Percentiles rank a stretch among this genome's conserved stretches.
Evolutionary conservation across 2,888 invertebrate genomes (phyloP).

Genomic region (Dynastes hyllus): DNA sequence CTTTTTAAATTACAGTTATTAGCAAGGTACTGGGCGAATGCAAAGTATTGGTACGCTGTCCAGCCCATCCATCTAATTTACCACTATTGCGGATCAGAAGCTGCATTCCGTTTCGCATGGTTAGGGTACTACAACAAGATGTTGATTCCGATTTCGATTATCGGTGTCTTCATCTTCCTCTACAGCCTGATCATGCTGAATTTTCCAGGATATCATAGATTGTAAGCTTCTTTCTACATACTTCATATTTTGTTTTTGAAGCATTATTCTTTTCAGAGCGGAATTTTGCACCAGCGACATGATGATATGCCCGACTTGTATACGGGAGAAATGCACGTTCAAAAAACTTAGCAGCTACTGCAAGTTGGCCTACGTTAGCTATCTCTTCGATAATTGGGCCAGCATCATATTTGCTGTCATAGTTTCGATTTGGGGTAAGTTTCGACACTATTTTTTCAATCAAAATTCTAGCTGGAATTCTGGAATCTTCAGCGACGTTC

Average conservation of each 20-base stretch:
- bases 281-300: constrained; percentile 64
- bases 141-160: constrained; percentile 70
- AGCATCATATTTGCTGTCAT: constrained; percentile 63
- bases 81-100: constrained; percentile 74
- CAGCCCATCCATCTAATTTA: constrained; percentile 77
- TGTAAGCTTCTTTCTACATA: constrained; percentile 48
- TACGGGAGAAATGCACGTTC: constrained; percentile 72
- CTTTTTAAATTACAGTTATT: constrained; percentile 3
- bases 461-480: constrained; percentile 41
- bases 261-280: constrained; percentile 56
- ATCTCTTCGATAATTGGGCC: constrained; percentile 66
- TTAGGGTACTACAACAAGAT: constrained; percentile 74
- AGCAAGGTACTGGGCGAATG: constrained; percentile 74
- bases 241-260: too few species aligned
- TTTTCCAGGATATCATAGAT: constrained; percentile 41
- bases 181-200: constrained; percentile 66
- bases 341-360: constrained; percentile 74
- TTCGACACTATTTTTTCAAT: not conserved
- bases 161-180: constrained; percentile 70
- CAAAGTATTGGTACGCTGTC: constrained; percentile 73
- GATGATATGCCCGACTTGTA: constrained; percentile 75
- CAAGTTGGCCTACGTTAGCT: constrained; percentile 70
- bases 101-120: constrained; percentile 75
- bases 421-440: constrained; percentile 68
- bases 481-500: constrained; percentile 51